Conservation (phyloP, 2,888 invertebrate species). For the Diloba caeruleocephala region DNA sequence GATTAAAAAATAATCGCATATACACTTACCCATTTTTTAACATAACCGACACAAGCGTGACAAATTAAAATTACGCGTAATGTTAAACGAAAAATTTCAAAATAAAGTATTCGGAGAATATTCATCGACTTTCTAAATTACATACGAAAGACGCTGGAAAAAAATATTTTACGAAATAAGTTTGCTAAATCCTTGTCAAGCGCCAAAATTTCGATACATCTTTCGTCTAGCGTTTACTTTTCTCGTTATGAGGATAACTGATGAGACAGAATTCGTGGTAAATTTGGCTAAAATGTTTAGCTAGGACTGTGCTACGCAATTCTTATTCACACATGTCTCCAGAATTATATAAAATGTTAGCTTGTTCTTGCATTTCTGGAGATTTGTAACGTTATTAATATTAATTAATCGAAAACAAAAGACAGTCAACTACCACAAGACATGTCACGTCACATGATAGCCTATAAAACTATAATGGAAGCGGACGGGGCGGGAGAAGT, state of each 20-base stretch:
- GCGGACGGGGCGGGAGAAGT: no score
- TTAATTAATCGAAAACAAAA: no score
- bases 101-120: constrained; percentile 26
- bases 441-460: no score
- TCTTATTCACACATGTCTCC: no score
- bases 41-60: constrained; percentile 27
- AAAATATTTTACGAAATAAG: constrained; percentile 28
- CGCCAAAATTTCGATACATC: constrained; percentile 29
- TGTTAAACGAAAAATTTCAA: constrained; percentile 5
- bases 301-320: no score
- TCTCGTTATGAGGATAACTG: constrained; percentile 23
- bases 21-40: constrained; percentile 33
- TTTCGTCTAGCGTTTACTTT: constrained; percentile 20
- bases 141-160: constrained; percentile 1
- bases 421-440: no score
- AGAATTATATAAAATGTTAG: no score
- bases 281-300: background rate
- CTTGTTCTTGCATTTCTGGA: no score
- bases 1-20: no score
- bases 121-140: constrained; percentile 19
- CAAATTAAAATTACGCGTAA: constrained; percentile 28
- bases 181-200: constrained; percentile 7
- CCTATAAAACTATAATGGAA: no score
- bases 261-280: constrained; percentile 9
- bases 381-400: no score